These are phyloP conservation scores for Endotricha flammealis DNA, from an alignment of 2,888 invertebrate genomes.

Conservation along the genomic window DNA sequence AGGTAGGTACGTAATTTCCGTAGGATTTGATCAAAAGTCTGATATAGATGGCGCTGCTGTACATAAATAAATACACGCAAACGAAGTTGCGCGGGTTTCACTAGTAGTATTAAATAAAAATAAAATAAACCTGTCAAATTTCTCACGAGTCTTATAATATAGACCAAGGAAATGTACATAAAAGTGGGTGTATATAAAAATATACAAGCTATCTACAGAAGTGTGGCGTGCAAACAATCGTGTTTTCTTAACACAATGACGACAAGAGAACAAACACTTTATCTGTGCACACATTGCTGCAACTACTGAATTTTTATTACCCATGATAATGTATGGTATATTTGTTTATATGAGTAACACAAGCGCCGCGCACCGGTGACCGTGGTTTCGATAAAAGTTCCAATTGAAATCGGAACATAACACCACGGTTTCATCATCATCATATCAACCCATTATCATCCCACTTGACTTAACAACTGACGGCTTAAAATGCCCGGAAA, in stretches of 20 bases:
- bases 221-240: constrained; percentile 31
- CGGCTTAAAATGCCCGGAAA: too few species aligned
- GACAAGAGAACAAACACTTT: constrained; percentile 24
- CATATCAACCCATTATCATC: too few species aligned
- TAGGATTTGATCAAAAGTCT: too few species aligned
- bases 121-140: neutral
- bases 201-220: constrained; percentile 19
- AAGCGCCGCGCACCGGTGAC: neutral
- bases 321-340: constrained; percentile 29
- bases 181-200: constrained; percentile 17
- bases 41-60: too few species aligned
- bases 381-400: too few species aligned
- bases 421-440: too few species aligned
- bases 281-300: constrained; percentile 37
- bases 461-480: too few species aligned
- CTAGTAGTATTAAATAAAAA: neutral
- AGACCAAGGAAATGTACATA: constrained; percentile 7
- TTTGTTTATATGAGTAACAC: constrained; percentile 1
- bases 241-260: constrained; percentile 33
- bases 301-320: constrained; percentile 41
- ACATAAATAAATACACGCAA: too few species aligned
- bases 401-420: too few species aligned
- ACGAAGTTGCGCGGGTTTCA: neutral
- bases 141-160: neutral
- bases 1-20: too few species aligned